Evolutionary conservation across 2,888 invertebrate species (phyloP).

Genomic region (Drosophila kuntzei): DNA sequence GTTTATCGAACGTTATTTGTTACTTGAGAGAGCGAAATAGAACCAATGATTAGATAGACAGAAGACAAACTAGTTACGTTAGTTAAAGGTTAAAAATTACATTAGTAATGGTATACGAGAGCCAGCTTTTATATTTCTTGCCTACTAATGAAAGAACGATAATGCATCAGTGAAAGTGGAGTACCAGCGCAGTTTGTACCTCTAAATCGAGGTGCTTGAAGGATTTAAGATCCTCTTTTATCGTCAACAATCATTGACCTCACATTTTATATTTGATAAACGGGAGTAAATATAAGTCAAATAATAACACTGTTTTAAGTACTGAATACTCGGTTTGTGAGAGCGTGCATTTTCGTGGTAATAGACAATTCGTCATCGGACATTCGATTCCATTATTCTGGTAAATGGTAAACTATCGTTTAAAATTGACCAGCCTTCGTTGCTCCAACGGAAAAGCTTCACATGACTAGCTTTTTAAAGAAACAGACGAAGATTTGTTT

Average conservation of each 20-base stretch:
- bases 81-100: slow-evolving; percentile 26
- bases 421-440: too few species aligned
- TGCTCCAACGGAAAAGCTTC: too few species aligned
- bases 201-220: background rate
- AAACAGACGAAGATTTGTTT: too few species aligned
- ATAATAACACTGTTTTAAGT: too few species aligned
- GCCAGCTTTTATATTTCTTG: background rate
- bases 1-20: slow-evolving; percentile 1
- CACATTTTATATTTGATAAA: background rate
- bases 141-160: background rate
- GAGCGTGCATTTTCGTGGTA: too few species aligned
- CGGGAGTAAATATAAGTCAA: background rate
- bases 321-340: too few species aligned
- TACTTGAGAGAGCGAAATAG: slow-evolving; percentile 7
- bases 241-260: background rate
- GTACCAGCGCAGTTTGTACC: background rate
- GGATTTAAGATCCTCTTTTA: background rate
- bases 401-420: too few species aligned
- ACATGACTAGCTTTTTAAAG: too few species aligned
- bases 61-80: slow-evolving; percentile 23
- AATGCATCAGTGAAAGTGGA: background rate
- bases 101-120: too few species aligned
- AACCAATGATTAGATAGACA: slow-evolving; percentile 7
- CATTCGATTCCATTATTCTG: too few species aligned
- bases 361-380: too few species aligned